Percentiles rank a stretch among this genome's conserved stretches.
Conservation (phyloP, 64 coral and sea anemone species). For the Anthopleura sola region DNA sequence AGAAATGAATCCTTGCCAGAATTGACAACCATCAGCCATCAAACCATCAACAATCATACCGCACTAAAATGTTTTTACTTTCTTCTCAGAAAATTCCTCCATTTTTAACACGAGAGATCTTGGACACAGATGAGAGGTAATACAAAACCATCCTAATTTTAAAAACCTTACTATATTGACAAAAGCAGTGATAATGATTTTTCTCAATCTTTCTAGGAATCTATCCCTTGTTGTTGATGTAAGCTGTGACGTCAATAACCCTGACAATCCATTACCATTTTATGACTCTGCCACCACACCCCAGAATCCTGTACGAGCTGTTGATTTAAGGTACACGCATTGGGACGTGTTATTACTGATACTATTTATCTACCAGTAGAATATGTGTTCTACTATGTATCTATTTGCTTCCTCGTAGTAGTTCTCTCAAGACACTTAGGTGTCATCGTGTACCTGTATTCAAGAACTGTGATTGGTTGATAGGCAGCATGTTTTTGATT, state of each 20-base stretch:
- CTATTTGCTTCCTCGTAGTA: neutral
- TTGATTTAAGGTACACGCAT: too few species aligned
- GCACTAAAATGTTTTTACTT: neutral
- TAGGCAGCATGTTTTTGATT: too few species aligned
- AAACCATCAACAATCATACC: too few species aligned
- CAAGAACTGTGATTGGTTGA: neutral
- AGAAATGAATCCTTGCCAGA: too few species aligned
- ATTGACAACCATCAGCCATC: too few species aligned
- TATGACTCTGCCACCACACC: constrained; percentile 7
- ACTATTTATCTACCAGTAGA: too few species aligned
- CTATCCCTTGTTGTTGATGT: constrained; percentile 38
- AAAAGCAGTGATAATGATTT: neutral
- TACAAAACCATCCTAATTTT: neutral
- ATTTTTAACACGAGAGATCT: constrained; percentile 57
- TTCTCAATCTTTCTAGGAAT: constrained; percentile 5
- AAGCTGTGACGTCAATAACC: constrained; percentile 30
- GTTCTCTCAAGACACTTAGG: too few species aligned
- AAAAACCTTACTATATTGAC: neutral
- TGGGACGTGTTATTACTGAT: neutral
- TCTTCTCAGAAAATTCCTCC: constrained; percentile 49
- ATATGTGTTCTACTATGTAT: too few species aligned
- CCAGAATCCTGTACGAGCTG: neutral
- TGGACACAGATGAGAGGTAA: constrained; percentile 53
- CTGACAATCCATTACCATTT: constrained; percentile 37
- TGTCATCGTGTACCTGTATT: neutral